Base-by-base conservation (phyloP, 2,797 vertebrate genomes). In the Pipistrellus kuhlii region DNA sequence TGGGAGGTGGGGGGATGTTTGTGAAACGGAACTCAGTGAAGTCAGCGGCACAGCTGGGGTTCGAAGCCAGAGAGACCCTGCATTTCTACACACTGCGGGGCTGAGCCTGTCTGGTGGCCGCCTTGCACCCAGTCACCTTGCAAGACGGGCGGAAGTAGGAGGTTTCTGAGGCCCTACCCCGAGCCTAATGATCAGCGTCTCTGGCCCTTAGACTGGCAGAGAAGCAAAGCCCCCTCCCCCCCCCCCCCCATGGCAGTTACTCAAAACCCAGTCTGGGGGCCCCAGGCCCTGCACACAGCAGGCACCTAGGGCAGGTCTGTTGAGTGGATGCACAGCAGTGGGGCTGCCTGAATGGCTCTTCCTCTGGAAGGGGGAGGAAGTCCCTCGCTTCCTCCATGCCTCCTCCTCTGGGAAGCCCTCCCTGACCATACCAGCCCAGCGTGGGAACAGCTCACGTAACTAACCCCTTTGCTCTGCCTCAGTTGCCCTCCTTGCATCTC, bases 261-360 rank as follows among this genome's bases (percentile, higher is more conserved):
- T 76, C 44, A 25, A 87, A 76, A 57, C 23, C 55, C 8, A 20
- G 27, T 30, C 68, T 35, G 14, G 15, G 30, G 30, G 85, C 35
- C 66, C 38, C 46, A 2, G 0, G 11, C 38, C 11, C 25, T 2
- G 7, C 35, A 55, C 66, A 8, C 35, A 41, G n/a, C 2, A 64
- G 59, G 53, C 32, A 5, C 23, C 0, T 21, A 48, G 77, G 4
- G 9, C 46, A 17, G 3, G 3, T 2, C 30, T 27, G 3, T 10
- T 27, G 55, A 59, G 53, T 4, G 13, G 48, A 30, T 35, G 17
- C 25, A 78, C 25, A 32, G 41, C 48, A n/a, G 25, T 17, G 12
- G 18, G 38, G 41, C 62, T 15, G 46, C 44, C 21, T 10, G n/a
- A 3, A 2, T 5, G 1, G 14, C 10, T 38, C 10, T 53, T 6